Base-by-base conservation (phyloP, 2,888 invertebrate genomes). In the Microplitis deprimator region DNA sequence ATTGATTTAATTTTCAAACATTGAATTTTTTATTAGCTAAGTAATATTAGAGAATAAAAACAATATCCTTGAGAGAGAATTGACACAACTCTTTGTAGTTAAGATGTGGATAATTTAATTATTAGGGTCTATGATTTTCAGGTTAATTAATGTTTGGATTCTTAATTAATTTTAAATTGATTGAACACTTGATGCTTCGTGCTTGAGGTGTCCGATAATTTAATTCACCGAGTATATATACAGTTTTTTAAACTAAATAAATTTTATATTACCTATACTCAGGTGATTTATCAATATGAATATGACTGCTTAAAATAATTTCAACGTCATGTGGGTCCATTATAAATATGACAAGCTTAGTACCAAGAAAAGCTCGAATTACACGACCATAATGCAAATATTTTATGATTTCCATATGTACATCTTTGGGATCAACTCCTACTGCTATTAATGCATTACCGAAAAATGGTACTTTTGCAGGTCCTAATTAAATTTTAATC, bases 211-310 rank as follows among this genome's bases (percentile, higher is more conserved):
- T 4, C 3, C 29, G 29, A 29, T 29, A 29, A 29, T 29, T 29
- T 29, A 29, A 29, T 29, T 29, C 29, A 29, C 29, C 3, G 4
- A 0, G 3, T 29, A 29, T 29, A 29, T 29, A 29, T 29, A 29
- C 4, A 29, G 3, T 4, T 3, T 29, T 29, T 29, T 29, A 4
- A 29, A 4, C 29, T 29, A 29, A 20, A 71, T 60, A 29, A 38
- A 6, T 59, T 16, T 64, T 1, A 65, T 13, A 29, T 72, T 80
- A 88, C 89, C 83, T 84, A 79, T 89, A 90, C 60, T 90, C 90
- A 0, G 82, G 64, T 1, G 90, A 84, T 83, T 90, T 90, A 71
- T 90, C 86, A 5, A 90, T 85, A 73, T 90, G 88, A 8, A 87
- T 85, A 5, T 81, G 73, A 77, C 90, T 90, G 39, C 88, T 81